Percentiles rank a stretch among this genome's conserved stretches.
Evolutionary conservation across 2,797 vertebrate genomes (phyloP).

Genomic region (Enteromius thamalakanensis): DNA sequence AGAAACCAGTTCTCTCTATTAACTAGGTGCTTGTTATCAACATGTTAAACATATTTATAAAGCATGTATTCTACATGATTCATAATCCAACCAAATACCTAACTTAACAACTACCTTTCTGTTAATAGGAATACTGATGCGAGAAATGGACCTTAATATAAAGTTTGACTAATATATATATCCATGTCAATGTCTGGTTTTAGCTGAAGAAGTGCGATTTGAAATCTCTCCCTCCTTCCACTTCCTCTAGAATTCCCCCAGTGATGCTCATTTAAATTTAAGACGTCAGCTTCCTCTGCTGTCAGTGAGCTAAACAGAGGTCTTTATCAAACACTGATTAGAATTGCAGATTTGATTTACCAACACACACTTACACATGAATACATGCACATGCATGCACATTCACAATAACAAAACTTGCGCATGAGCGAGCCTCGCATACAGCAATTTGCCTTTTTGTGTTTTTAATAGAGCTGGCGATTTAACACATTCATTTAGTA

Average conservation of each 20-base stretch:
- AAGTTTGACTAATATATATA: background rate
- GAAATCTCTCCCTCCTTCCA: conserved; percentile 7
- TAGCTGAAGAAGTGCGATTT: conserved; percentile 13
- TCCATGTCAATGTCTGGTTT: background rate
- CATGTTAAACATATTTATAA: background rate
- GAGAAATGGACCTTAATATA: too few relatives aligned
- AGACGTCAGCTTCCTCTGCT: conserved; percentile 55
- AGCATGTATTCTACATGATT: background rate
- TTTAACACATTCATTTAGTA: background rate
- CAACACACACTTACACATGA: conserved; percentile 19
- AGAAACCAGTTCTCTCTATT: background rate
- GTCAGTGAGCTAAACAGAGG: conserved; percentile 62
- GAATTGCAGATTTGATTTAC: conserved; percentile 72
- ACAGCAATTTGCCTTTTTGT: background rate
- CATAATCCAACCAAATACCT: background rate
- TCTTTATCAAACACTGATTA: conserved; percentile 73
- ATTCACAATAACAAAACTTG: background rate
- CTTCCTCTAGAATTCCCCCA: conserved; percentile 31
- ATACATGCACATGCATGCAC: conserved; percentile 32
- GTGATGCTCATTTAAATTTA: conserved; percentile 56
- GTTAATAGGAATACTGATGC: too few relatives aligned
- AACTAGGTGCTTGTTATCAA: background rate
- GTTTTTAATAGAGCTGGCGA: background rate
- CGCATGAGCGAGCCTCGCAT: background rate
- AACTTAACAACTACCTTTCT: background rate